phyloP scores from a whole-genome alignment of 2,888 invertebrate genomes.

The Theretra japonica region DNA sequence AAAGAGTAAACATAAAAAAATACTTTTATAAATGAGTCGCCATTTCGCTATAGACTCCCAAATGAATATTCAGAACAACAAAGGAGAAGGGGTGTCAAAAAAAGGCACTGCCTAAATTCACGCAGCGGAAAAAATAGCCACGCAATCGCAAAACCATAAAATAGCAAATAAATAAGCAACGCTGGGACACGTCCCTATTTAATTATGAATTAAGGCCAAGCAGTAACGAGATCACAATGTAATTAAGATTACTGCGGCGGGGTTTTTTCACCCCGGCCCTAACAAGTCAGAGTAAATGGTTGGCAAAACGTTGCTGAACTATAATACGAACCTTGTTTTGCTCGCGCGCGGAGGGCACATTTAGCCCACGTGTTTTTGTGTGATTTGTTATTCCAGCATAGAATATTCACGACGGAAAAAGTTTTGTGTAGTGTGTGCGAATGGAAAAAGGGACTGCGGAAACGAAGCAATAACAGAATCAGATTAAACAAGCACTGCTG shows the following conservation, averaged over 20 bases:
- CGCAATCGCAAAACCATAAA: conserved; percentile 77
- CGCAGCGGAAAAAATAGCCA: conserved; percentile 60
- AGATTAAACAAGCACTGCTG: conserved; percentile 14
- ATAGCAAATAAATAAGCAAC: conserved; percentile 79
- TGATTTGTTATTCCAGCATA: conserved; percentile 14
- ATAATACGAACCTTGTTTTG: conserved; percentile 58
- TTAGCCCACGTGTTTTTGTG: conserved; percentile 20
- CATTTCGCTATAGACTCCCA: conserved; percentile 74
- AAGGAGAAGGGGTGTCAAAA: conserved; percentile 75
- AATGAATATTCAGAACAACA: conserved; percentile 81
- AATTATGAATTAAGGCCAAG: conserved; percentile 82
- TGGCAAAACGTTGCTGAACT: conserved; percentile 64
- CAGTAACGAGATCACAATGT: conserved; percentile 83
- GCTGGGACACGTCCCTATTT: conserved; percentile 79
- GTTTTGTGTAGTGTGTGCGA: not conserved
- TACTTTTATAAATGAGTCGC: conserved; percentile 74
- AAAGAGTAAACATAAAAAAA: conserved; percentile 70
- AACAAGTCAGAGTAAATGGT: conserved; percentile 73
- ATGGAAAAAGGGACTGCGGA: not conserved
- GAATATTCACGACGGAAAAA: conserved; percentile 6
- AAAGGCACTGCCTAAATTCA: conserved; percentile 69
- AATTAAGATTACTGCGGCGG: conserved; percentile 82
- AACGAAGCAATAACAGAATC: not conserved
- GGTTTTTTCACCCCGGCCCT: conserved; percentile 71
- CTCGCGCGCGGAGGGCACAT: conserved; percentile 41